phyloP scores from a whole-genome alignment of 2,113 vertebrate genomes.

The Hippocampus mohnikei region DNA sequence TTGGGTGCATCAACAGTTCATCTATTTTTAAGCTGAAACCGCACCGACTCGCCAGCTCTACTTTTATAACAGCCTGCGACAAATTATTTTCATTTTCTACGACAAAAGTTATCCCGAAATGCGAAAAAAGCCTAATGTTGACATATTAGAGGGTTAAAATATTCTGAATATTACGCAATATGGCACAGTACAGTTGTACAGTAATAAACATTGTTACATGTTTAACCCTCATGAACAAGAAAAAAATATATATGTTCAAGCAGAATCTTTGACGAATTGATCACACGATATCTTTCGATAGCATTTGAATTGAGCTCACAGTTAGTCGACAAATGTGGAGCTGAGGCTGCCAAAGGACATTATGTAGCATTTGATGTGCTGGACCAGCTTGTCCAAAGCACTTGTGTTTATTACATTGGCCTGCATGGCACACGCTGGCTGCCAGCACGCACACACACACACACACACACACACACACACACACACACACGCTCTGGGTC shows the following conservation, averaged over 20 bases:
- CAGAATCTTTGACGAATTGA: neutral
- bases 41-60: too few relatives aligned
- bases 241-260: neutral
- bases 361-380: conserved; percentile 61
- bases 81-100: too few relatives aligned
- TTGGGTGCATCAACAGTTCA: too few relatives aligned
- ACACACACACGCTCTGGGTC: conserved; percentile 9
- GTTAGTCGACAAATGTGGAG: conserved; percentile 33
- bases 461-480: conserved; percentile 28
- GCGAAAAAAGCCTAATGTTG: too few relatives aligned
- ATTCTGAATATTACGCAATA: neutral
- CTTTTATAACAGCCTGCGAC: too few relatives aligned
- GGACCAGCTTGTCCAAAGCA: conserved; percentile 72
- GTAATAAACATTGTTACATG: neutral
- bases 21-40: too few relatives aligned
- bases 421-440: conserved; percentile 65
- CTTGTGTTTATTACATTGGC: conserved; percentile 71
- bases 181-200: neutral
- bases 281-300: neutral
- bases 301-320: neutral
- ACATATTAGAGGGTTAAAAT: neutral
- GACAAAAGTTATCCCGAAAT: neutral
- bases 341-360: conserved; percentile 67
- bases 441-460: conserved; percentile 43
- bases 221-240: neutral